Evolutionary conservation across 2,888 invertebrate species (phyloP).

Genomic region (Schizaphis graminum): DNA sequence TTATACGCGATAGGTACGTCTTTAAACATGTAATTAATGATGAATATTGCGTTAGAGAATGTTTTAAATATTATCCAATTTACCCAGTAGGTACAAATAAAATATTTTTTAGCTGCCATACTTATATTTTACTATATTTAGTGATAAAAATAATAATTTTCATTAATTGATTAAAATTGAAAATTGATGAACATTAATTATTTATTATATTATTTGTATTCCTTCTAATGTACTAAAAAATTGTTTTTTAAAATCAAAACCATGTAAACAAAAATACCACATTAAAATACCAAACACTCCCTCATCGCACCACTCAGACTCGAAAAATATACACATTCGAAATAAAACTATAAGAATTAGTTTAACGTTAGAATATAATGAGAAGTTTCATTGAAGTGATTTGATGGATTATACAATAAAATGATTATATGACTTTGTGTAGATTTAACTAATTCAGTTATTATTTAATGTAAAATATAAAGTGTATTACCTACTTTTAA

Average conservation of each 20-base stretch:
- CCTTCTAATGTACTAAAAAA: not conserved
- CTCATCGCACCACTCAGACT: not conserved
- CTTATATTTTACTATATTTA: too few species aligned
- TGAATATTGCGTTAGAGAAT: not conserved
- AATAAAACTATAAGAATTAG: not conserved
- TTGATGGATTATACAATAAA: not conserved
- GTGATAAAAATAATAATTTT: not conserved
- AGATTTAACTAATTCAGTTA: not conserved
- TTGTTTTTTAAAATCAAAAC: not conserved
- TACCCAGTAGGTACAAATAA: too few species aligned
- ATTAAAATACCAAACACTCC: not conserved
- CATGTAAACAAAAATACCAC: not conserved
- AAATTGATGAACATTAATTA: not conserved
- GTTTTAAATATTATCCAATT: not conserved
- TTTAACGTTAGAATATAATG: not conserved
- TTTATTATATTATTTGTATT: not conserved
- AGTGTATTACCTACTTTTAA: not conserved
- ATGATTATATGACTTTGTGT: not conserved
- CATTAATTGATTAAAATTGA: not conserved
- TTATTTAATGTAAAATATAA: not conserved
- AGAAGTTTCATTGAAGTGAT: not conserved
- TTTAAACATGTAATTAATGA: not conserved
- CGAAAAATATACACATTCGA: not conserved
- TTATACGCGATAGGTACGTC: not conserved
- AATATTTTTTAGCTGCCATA: not conserved